phyloP scores from a whole-genome alignment of 1,140 invertebrate genomes.

The Phenacoccus solenopsis region DNA sequence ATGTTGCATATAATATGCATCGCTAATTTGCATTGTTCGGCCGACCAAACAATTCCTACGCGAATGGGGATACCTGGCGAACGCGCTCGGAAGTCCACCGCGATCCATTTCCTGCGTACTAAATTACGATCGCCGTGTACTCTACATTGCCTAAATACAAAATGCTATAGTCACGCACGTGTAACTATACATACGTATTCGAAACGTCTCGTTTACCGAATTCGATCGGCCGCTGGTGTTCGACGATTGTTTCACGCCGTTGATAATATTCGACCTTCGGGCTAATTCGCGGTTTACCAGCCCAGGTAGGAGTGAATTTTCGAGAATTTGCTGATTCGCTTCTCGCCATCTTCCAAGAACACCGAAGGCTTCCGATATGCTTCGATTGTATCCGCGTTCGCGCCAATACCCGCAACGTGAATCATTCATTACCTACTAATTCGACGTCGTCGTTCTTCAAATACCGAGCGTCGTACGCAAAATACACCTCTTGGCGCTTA shows the following conservation, averaged over 20 bases:
- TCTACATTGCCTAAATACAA: not conserved
- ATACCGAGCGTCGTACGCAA: no score
- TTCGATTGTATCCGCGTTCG: no score
- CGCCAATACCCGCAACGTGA: no score
- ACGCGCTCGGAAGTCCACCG: not conserved
- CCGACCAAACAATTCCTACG: not conserved
- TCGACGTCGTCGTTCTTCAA: no score
- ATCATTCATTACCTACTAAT: no score
- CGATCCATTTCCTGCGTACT: conserved; percentile 1
- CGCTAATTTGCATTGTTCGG: not conserved
- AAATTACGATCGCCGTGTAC: not conserved
- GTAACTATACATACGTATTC: not conserved
- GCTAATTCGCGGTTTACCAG: not conserved
- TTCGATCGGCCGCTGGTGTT: not conserved
- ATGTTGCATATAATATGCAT: conserved; percentile 3
- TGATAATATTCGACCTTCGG: not conserved
- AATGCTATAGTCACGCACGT: not conserved
- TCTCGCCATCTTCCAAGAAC: no score
- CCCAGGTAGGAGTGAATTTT: no score
- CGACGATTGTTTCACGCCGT: not conserved
- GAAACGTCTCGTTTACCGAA: no score
- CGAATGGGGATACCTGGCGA: not conserved
- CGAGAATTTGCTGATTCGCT: no score
- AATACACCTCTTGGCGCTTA: no score
- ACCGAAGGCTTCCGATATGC: no score